Percentiles rank a stretch among this genome's conserved stretches.
These are phyloP conservation scores for Anthopleura xanthogrammica DNA, from an alignment of 92 coral and sea anemone genomes.

Conservation along the genomic window DNA sequence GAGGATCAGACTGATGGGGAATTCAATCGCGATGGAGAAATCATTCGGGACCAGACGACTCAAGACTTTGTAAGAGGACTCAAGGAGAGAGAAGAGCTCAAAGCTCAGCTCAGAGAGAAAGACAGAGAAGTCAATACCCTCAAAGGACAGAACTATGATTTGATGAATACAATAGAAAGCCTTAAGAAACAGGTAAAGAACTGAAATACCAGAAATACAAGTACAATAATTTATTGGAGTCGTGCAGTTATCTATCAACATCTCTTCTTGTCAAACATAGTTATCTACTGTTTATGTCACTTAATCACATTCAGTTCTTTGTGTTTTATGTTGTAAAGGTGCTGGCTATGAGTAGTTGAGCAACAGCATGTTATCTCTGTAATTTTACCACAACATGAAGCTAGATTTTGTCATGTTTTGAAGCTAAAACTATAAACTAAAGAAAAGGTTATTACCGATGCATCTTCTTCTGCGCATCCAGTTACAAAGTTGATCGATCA, in stretches of 20 bases:
- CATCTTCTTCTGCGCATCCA: too few species aligned
- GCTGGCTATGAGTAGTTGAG: too few species aligned
- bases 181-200: slow-evolving; percentile 73
- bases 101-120: slow-evolving; percentile 69
- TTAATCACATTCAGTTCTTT: too few species aligned
- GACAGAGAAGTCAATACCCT: slow-evolving; percentile 76
- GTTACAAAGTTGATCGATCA: too few species aligned
- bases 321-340: not conserved
- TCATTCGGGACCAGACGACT: slow-evolving; percentile 70
- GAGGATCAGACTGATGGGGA: not conserved
- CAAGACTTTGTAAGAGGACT: slow-evolving; percentile 87
- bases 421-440: too few species aligned
- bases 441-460: too few species aligned
- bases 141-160: slow-evolving; percentile 78
- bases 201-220: not conserved
- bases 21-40: not conserved
- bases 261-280: too few species aligned
- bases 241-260: too few species aligned
- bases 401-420: not conserved
- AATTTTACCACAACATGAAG: not conserved
- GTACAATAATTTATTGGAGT: too few species aligned
- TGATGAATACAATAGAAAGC: slow-evolving; percentile 71
- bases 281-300: too few species aligned
- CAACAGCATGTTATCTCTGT: not conserved
- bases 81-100: slow-evolving; percentile 91